Evolutionary conservation across 2,888 invertebrate genomes (phyloP).

Genomic region (Theretra japonica): DNA sequence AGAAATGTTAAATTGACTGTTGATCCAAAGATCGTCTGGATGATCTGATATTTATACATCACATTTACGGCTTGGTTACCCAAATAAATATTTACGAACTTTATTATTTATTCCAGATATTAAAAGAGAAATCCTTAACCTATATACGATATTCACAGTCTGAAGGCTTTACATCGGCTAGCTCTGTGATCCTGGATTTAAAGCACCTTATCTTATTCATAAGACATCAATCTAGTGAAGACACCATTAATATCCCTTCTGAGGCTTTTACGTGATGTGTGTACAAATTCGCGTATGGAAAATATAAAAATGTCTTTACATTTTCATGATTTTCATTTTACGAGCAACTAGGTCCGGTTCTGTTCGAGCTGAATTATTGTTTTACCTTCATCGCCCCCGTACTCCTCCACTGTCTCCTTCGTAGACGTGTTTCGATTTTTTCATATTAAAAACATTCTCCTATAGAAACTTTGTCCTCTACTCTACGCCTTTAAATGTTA

Average conservation of each 20-base stretch:
- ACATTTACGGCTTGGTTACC: no score
- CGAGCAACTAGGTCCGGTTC: background rate
- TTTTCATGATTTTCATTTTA: background rate
- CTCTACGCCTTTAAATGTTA: no score
- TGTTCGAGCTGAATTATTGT: background rate
- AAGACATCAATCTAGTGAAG: constrained; percentile 25
- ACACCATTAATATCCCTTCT: constrained; percentile 27
- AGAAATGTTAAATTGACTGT: no score
- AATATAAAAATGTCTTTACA: background rate
- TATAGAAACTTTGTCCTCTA: no score
- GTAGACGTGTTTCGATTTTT: no score
- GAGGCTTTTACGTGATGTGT: constrained; percentile 26
- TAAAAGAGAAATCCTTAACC: background rate
- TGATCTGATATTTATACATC: no score
- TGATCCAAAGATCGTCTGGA: no score
- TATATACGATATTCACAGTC: background rate
- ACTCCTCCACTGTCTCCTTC: no score
- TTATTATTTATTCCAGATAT: background rate
- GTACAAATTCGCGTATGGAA: constrained; percentile 23
- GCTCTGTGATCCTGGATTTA: constrained; percentile 20
- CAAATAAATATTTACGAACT: background rate
- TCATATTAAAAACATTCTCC: no score
- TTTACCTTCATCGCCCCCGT: no score
- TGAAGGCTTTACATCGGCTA: constrained; percentile 9
- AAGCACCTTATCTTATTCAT: constrained; percentile 27